Percentiles rank a stretch among this genome's conserved stretches.
phyloP scores from a whole-genome alignment of 1,140 invertebrate genomes.

The Drosophila lini region DNA sequence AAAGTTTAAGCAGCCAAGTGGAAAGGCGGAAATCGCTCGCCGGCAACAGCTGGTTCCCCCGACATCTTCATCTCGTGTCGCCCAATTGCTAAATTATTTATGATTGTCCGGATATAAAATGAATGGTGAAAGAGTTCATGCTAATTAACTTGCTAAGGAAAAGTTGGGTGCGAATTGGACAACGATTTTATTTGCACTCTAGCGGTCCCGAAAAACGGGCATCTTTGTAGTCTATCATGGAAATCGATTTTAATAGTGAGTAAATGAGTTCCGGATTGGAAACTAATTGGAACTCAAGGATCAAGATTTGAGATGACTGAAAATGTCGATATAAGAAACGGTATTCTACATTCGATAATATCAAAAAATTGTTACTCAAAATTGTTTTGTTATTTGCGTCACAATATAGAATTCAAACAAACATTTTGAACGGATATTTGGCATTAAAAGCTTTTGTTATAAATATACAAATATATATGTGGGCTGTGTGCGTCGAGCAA shows the following conservation, averaged over 20 bases:
- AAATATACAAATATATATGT: not conserved
- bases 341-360: too few species aligned
- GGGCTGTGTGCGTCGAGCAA: not conserved
- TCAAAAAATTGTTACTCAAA: not conserved
- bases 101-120: constrained; percentile 66
- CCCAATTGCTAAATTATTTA: constrained; percentile 47
- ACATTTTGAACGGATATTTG: not conserved
- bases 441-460: not conserved
- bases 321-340: not conserved
- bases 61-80: constrained; percentile 28
- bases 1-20: constrained; percentile 30
- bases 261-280: constrained; percentile 22
- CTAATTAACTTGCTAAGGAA: constrained; percentile 51
- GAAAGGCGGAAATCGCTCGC: constrained; percentile 49
- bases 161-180: constrained; percentile 24
- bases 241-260: constrained; percentile 6
- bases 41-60: constrained; percentile 35
- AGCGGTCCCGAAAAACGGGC: constrained; percentile 1
- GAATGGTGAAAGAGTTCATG: constrained; percentile 52
- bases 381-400: not conserved
- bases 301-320: not conserved
- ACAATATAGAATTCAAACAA: not conserved
- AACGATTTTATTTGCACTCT: constrained; percentile 57
- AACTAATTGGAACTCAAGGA: constrained; percentile 11
- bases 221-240: constrained; percentile 25